phyloP scores from a whole-genome alignment of 2,888 invertebrate genomes.

The Melikaiella ostensackeni region DNA sequence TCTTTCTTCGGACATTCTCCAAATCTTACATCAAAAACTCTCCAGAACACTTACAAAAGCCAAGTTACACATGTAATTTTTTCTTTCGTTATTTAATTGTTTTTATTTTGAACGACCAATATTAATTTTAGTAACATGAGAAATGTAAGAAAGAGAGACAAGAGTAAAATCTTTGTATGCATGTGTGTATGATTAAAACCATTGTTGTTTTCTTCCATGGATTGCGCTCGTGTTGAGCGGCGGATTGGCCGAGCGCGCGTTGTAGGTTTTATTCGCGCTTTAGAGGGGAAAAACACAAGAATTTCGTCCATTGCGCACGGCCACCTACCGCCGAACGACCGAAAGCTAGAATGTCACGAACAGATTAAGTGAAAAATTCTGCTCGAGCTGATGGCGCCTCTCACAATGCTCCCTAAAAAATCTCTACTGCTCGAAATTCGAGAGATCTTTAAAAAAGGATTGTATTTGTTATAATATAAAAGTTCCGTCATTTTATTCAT shows the following conservation, averaged over 20 bases:
- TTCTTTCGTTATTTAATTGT: conserved; percentile 43
- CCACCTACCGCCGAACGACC: background rate
- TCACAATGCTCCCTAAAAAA: conserved; percentile 13
- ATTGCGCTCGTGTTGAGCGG: conserved; percentile 44
- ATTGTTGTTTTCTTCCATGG: conserved; percentile 55
- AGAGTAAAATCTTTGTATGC: conserved; percentile 9
- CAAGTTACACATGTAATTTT: background rate
- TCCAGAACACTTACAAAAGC: background rate
- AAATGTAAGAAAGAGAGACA: conserved; percentile 45
- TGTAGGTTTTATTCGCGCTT: conserved; percentile 51
- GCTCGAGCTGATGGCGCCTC: background rate
- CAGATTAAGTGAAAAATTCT: background rate
- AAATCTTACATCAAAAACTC: background rate
- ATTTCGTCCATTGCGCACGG: conserved; percentile 63
- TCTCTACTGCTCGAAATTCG: background rate
- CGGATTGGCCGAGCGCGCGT: conserved; percentile 50
- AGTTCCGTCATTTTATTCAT: background rate
- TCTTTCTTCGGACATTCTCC: background rate
- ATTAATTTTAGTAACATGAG: conserved; percentile 61
- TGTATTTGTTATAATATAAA: background rate
- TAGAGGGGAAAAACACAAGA: conserved; percentile 40
- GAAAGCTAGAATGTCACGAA: background rate
- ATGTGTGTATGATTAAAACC: conserved; percentile 29
- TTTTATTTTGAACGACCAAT: conserved; percentile 64
- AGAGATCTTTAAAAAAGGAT: background rate